phyloP scores from a whole-genome alignment of 2,113 vertebrate species.

The Sterrhoptilus dennistouni region DNA sequence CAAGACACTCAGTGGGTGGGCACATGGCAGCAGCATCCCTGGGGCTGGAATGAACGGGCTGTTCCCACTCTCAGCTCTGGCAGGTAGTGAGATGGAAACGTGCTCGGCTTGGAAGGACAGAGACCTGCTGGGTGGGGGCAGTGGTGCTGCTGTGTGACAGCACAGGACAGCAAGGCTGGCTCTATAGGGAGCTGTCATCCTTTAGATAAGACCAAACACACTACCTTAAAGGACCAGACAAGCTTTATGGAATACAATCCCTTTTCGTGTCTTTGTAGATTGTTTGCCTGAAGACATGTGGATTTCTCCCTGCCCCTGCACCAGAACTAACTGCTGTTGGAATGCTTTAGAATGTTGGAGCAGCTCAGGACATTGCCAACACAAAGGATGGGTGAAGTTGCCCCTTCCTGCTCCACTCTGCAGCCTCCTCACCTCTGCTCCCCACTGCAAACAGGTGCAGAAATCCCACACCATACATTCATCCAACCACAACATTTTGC shows the following conservation, averaged over 20 bases:
- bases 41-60: fast-evolving
- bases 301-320: fast-evolving
- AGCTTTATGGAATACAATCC: not conserved
- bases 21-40: not conserved
- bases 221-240: not conserved
- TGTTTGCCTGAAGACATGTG: not conserved
- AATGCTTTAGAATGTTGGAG: not conserved
- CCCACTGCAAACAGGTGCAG: not conserved
- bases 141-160: not conserved
- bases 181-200: not conserved
- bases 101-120: not conserved
- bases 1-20: not conserved
- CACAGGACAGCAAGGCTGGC: not conserved
- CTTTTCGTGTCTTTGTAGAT: not conserved
- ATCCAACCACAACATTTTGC: fast-evolving
- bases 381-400: not conserved
- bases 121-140: not conserved
- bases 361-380: not conserved
- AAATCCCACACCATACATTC: not conserved
- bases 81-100: not conserved
- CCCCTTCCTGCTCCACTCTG: not conserved
- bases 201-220: not conserved
- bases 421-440: not conserved
- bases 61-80: not conserved
- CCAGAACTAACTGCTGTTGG: not conserved